Evolutionary conservation across 1,140 invertebrate genomes (phyloP).

Genomic region (Drosophila sulfurigaster): DNA sequence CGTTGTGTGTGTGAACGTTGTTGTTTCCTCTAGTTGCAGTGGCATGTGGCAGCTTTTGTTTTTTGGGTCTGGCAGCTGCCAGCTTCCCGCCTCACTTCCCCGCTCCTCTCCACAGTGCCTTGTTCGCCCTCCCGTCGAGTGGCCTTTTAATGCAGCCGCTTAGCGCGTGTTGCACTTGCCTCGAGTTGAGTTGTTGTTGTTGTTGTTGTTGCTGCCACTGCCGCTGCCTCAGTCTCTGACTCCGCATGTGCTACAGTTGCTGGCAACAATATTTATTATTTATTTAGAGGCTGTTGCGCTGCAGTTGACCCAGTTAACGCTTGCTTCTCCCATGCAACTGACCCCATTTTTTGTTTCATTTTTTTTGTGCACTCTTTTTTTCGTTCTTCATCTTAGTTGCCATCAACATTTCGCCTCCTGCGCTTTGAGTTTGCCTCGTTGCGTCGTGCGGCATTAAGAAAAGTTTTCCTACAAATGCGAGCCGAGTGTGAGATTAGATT

Average conservation of each 20-base stretch:
- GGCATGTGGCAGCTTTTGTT: conserved; percentile 43
- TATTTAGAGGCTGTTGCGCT: conserved; percentile 63
- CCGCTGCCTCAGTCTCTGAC: conserved; percentile 32
- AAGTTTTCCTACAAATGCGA: conserved; percentile 22
- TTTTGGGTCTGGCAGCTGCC: conserved; percentile 21
- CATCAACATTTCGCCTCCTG: background rate
- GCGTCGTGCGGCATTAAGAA: conserved; percentile 3
- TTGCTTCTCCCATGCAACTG: conserved; percentile 56
- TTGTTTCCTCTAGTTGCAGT: conserved; percentile 38
- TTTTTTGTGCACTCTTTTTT: conserved; percentile 1
- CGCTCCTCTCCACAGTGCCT: background rate
- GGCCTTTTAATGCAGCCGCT: conserved; percentile 75
- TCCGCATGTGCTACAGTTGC: conserved; percentile 1
- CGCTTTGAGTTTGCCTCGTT: background rate
- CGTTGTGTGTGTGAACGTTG: conserved; percentile 10
- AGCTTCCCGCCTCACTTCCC: background rate
- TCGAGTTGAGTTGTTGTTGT: conserved; percentile 52
- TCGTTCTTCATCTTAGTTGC: conserved; percentile 7
- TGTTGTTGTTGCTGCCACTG: conserved; percentile 29
- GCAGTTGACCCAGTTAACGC: conserved; percentile 66
- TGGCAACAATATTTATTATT: conserved; percentile 75
- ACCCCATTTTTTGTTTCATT: conserved; percentile 45
- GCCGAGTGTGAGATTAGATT: conserved; percentile 37
- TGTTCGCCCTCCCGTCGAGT: conserved; percentile 49
- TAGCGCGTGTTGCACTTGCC: conserved; percentile 71